Evolutionary conservation across 2,888 invertebrate species (phyloP).

Genomic region (Nebria salina): DNA sequence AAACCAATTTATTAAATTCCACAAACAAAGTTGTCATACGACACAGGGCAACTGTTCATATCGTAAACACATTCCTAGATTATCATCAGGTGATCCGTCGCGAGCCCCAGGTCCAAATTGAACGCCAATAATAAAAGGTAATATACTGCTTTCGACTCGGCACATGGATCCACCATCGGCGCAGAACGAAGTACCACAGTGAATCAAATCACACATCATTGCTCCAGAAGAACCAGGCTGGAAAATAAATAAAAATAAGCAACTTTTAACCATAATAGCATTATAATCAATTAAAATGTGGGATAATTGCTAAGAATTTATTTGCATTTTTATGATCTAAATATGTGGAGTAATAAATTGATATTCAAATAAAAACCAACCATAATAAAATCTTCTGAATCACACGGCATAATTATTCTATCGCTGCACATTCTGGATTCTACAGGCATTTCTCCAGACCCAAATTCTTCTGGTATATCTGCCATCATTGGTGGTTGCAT

Average conservation of each 20-base stretch:
- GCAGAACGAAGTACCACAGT: slow-evolving; percentile 81
- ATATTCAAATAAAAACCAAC: slow-evolving; percentile 59
- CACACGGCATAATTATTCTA: slow-evolving; percentile 82
- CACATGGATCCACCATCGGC: slow-evolving; percentile 66
- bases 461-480: slow-evolving; percentile 52
- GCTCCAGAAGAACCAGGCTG: slow-evolving; percentile 69
- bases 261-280: background rate
- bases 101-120: slow-evolving; percentile 76
- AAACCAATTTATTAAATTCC: no score
- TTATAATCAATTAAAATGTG: no score
- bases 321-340: no score
- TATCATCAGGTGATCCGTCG: slow-evolving; percentile 81
- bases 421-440: slow-evolving; percentile 68
- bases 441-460: slow-evolving; percentile 59
- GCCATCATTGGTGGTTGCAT: slow-evolving; percentile 49
- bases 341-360: no score
- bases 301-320: no score
- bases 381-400: slow-evolving; percentile 84
- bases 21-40: slow-evolving; percentile 50
- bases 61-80: slow-evolving; percentile 81
- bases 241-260: slow-evolving; percentile 51
- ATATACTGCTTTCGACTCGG: slow-evolving; percentile 77
- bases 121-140: slow-evolving; percentile 81
- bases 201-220: slow-evolving; percentile 79
- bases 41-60: slow-evolving; percentile 78